Evolutionary conservation across 2,888 invertebrate genomes (phyloP).

Genomic region (Aricia artaxerxes): DNA sequence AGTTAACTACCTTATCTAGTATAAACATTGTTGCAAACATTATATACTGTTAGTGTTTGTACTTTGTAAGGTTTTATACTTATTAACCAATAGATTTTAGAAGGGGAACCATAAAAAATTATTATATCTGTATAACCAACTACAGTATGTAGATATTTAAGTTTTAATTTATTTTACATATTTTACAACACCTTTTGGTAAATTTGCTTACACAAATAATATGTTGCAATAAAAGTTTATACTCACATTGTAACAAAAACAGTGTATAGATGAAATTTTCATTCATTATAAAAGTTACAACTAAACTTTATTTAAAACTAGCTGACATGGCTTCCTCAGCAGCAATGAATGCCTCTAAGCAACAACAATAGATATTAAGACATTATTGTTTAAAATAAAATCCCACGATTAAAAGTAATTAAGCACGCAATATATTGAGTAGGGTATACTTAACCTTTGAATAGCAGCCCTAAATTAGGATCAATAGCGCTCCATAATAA

Average conservation of each 20-base stretch:
- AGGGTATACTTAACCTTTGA: not conserved
- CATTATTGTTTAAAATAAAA: constrained; percentile 24
- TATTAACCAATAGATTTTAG: not conserved
- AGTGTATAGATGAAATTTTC: constrained; percentile 28
- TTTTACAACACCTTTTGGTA: not conserved
- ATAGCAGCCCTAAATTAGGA: not conserved
- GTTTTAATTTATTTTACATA: not conserved
- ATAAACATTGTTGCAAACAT: not conserved
- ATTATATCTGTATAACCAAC: not conserved
- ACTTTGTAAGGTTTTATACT: not conserved
- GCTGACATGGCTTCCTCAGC: not conserved
- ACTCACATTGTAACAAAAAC: constrained; percentile 47
- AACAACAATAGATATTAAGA: constrained; percentile 23
- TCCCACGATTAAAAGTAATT: constrained; percentile 19
- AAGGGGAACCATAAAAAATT: not conserved
- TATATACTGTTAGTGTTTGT: not conserved
- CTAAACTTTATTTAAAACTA: constrained; percentile 3
- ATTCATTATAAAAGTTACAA: not conserved
- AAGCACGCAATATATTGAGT: not conserved
- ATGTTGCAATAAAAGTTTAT: not conserved
- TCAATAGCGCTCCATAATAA: not conserved
- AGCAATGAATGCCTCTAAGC: not conserved
- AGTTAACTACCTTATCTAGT: not conserved
- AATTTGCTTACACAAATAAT: not conserved
- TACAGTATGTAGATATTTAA: not conserved